Conservation (phyloP, 2,888 invertebrate genomes). For the Onchidella celtica region DNA sequence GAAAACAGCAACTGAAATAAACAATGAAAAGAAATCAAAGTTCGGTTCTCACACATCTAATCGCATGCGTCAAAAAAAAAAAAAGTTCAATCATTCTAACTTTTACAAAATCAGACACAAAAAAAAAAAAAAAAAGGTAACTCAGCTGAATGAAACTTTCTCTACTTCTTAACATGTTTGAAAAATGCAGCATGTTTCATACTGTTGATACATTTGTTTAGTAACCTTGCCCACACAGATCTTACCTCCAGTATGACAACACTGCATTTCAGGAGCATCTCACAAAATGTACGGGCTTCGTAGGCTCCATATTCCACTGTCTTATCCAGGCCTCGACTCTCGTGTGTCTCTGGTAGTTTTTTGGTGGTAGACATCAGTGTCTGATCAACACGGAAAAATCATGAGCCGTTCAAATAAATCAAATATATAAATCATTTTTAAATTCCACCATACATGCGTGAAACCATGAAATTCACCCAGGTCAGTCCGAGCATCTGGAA, state of each 20-base stretch:
- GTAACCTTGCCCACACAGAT: too few species aligned
- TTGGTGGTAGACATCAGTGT: slow-evolving; percentile 64
- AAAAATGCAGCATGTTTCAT: too few species aligned
- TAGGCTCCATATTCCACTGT: slow-evolving; percentile 76
- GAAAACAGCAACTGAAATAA: slow-evolving; percentile 69
- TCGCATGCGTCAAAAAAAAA: too few species aligned
- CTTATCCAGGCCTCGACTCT: slow-evolving; percentile 70
- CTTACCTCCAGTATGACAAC: slow-evolving; percentile 77
- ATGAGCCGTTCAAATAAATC: not conserved
- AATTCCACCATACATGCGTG: not conserved
- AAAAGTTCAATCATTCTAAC: too few species aligned
- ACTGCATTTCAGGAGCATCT: slow-evolving; percentile 76
- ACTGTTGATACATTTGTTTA: too few species aligned
- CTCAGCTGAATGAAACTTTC: too few species aligned
- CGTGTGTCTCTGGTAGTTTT: slow-evolving; percentile 65
- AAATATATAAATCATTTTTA: not conserved
- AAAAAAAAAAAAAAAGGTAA: too few species aligned
- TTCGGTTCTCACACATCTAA: too few species aligned
- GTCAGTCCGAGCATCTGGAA: too few species aligned
- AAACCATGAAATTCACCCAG: too few species aligned
- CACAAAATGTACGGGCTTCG: slow-evolving; percentile 73
- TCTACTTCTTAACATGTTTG: too few species aligned
- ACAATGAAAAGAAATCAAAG: not conserved
- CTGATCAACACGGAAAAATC: slow-evolving; percentile 60
- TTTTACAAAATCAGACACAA: too few species aligned